These are phyloP conservation scores for Alces alces DNA, from an alignment of 2,113 vertebrate genomes.

Conservation along the genomic window DNA sequence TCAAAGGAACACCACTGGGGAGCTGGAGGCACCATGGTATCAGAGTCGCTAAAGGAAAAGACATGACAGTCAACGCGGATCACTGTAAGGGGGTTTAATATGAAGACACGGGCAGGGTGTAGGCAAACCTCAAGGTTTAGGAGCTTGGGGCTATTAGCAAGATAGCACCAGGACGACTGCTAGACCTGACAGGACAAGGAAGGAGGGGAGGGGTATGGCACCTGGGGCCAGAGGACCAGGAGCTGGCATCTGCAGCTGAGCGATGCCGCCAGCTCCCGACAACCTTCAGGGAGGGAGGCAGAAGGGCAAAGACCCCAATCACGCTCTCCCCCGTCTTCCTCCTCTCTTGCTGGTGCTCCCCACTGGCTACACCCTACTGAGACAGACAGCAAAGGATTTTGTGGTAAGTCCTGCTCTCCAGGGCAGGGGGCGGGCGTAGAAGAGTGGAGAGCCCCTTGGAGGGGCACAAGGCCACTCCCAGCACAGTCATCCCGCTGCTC, in stretches of 20 bases:
- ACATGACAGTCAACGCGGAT: not conserved
- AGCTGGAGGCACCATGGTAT: not conserved
- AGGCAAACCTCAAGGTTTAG: not conserved
- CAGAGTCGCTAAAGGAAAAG: not conserved
- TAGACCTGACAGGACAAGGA: not conserved
- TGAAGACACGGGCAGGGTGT: not conserved
- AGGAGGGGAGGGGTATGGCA: fast-evolving
- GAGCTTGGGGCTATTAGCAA: not conserved
- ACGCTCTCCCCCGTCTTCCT: not conserved
- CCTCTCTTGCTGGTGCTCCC: not conserved
- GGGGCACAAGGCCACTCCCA: not conserved
- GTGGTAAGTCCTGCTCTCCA: not conserved
- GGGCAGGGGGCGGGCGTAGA: not conserved
- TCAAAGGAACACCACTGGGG: not conserved
- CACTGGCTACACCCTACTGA: not conserved
- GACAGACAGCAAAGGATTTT: not conserved
- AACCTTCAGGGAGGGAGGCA: not conserved
- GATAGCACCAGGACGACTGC: not conserved
- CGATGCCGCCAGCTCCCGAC: fast-evolving
- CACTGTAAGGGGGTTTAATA: not conserved
- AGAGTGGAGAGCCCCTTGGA: not conserved
- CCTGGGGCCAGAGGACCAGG: not conserved
- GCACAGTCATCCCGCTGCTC: not conserved
- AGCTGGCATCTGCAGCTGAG: not conserved
- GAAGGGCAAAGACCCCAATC: not conserved